phyloP scores from a whole-genome alignment of 2,888 invertebrate genomes.

The Cordilura impudica region DNA sequence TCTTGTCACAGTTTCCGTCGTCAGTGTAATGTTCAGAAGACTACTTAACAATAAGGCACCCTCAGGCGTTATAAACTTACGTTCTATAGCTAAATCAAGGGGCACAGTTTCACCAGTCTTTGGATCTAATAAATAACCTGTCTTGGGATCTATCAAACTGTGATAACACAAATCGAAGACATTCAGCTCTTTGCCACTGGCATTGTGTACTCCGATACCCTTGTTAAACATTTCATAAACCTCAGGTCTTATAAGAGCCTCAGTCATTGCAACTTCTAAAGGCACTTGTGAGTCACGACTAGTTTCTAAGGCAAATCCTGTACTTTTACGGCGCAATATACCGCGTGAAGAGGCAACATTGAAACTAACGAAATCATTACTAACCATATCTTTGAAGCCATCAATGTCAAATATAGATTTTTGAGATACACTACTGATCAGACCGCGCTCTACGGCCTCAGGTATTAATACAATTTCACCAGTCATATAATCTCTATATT shows the following conservation, averaged over 20 bases:
- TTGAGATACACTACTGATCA: constrained; percentile 91
- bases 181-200: constrained; percentile 85
- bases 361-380: constrained; percentile 89
- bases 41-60: constrained; percentile 92
- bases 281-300: constrained; percentile 87
- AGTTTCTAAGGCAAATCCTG: constrained; percentile 85
- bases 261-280: constrained; percentile 88
- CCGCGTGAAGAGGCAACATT: constrained; percentile 89
- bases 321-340: constrained; percentile 85
- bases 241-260: constrained; percentile 89
- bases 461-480: constrained; percentile 86
- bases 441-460: constrained; percentile 93
- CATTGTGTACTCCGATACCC: constrained; percentile 88
- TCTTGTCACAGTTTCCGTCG: constrained; percentile 91
- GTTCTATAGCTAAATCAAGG: constrained; percentile 90
- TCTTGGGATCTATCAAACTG: constrained; percentile 91
- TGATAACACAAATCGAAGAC: constrained; percentile 93
- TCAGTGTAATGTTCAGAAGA: constrained; percentile 91
- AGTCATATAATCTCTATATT: constrained; percentile 86
- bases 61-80: constrained; percentile 90
- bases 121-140: constrained; percentile 90
- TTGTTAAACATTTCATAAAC: constrained; percentile 91
- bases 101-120: constrained; percentile 85
- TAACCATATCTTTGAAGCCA: constrained; percentile 90
- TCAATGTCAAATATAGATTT: constrained; percentile 95